Evolutionary conservation across 2,797 vertebrate genomes (phyloP).

Genomic region (Darevskia nairensis): DNA sequence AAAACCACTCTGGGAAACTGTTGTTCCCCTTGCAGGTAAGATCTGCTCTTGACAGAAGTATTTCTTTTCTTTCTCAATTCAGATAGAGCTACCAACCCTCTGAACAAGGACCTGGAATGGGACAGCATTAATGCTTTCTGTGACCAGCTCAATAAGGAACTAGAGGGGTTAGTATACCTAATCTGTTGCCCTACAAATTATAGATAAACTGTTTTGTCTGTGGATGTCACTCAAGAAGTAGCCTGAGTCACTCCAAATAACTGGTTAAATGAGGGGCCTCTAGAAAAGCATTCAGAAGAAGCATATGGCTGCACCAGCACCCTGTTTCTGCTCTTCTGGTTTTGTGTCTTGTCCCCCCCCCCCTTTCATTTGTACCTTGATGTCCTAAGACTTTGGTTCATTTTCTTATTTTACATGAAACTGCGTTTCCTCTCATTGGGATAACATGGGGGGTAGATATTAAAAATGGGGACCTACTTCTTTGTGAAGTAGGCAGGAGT

Average conservation of each 20-base stretch:
- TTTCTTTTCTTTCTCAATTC: conserved; percentile 39
- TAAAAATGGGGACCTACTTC: no score
- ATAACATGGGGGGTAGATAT: neutral
- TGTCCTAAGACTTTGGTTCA: neutral
- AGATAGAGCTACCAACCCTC: conserved; percentile 95
- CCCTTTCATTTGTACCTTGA: neutral
- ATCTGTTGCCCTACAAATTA: neutral
- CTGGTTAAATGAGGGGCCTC: neutral
- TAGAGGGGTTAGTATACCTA: conserved; percentile 87
- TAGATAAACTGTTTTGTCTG: neutral
- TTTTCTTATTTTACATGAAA: neutral
- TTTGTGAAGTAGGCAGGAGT: neutral
- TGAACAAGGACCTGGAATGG: conserved; percentile 94
- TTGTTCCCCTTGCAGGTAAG: neutral
- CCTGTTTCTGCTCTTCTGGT: neutral
- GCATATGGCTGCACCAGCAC: neutral
- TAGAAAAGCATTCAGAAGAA: neutral
- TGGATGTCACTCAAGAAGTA: neutral
- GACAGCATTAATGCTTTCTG: conserved; percentile 91
- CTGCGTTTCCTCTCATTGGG: neutral
- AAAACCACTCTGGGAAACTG: neutral
- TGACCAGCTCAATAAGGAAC: conserved; percentile 91
- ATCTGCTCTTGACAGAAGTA: neutral
- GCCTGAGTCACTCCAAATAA: neutral
- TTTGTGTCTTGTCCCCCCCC: neutral